Evolutionary conservation across 2,113 vertebrate species (phyloP), one percentile per base, ranked within the genome.

Genomic region (Alouatta palliata): DNA sequence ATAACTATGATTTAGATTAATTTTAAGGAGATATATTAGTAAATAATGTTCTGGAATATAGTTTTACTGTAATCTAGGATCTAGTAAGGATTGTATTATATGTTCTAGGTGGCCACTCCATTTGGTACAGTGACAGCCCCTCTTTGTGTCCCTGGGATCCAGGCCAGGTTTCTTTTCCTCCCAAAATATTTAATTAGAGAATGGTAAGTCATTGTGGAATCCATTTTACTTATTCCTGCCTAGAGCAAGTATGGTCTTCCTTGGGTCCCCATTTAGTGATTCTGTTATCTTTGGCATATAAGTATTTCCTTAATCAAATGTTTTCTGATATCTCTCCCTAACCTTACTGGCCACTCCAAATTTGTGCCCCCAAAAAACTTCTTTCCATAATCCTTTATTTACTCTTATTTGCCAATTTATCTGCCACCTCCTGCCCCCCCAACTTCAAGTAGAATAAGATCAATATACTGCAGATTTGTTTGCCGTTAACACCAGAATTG

Each of bases 121-220:
- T 82, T 75, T 87, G 54, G 86, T 91, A 94, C 77, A 86, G 37
- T 80, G 73, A 87, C 37, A 88, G 43, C 68, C n/a, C 17, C 64
- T 45, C 30, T 91, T 76, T 95, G n/a, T 92, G 11, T 85, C 40
- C 21, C 30, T 75, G 85, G 79, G 43, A 40, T 85, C 81, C 77
- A 76, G 90, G 61, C 58, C 56, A 92, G 47, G 70, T 80, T 96
- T 76, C 70, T 93, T 96, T 96, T 47, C 27, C 30, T 85, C 54
- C 83, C 25, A 86, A 61, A 97, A 79, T 91, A 91, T 35, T 95
- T 94, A 77, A 95, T 94, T 96, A 87, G 85, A 89, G 91, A 93
- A 91, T 52, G 35, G 9, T 89, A 32, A 86, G 56, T 95, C 47
- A 58, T n/a, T 47, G 45, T 95, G 37, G 58, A 91, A 89, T 81